These are phyloP conservation scores for Melanerpes formicivorus DNA, from an alignment of 2,113 vertebrate species.

Conservation along the genomic window DNA sequence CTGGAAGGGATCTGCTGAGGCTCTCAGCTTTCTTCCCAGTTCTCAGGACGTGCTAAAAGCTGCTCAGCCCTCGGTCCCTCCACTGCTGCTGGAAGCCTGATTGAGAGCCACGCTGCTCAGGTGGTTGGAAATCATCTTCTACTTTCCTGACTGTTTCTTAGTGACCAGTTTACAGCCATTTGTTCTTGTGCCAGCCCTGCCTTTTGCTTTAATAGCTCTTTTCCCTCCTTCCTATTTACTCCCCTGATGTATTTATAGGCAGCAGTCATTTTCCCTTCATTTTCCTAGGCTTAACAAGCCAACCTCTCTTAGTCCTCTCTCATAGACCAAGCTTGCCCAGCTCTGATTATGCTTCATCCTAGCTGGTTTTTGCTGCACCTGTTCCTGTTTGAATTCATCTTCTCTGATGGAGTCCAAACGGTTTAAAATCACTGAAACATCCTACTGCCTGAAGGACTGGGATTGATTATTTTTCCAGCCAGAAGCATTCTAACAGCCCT, in stretches of 20 bases:
- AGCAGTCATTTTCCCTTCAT: slow-evolving; percentile 27
- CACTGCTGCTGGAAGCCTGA: background rate
- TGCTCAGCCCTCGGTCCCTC: background rate
- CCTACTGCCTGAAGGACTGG: background rate
- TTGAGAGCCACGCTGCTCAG: background rate
- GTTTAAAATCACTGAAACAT: slow-evolving; percentile 17
- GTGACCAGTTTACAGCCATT: slow-evolving; percentile 22
- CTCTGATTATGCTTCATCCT: slow-evolving; percentile 2
- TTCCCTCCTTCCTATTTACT: slow-evolving; percentile 2
- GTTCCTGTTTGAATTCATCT: slow-evolving; percentile 36
- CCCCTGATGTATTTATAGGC: slow-evolving; percentile 35
- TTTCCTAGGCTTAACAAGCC: slow-evolving; percentile 47
- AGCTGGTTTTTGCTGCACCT: slow-evolving; percentile 43
- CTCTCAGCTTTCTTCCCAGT: background rate
- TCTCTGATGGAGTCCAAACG: slow-evolving; percentile 25
- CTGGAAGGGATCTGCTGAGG: background rate
- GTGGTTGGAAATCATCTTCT: slow-evolving; percentile 38
- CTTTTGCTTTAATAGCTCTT: slow-evolving; percentile 36
- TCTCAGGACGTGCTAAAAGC: background rate
- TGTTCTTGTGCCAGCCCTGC: slow-evolving; percentile 23
- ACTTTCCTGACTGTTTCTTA: slow-evolving; percentile 35
- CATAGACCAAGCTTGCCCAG: slow-evolving; percentile 38
- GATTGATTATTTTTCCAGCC: background rate
- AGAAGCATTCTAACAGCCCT: background rate
- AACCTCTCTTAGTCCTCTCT: slow-evolving; percentile 8